A percentile compares a stretch with the other conserved stretches of the same genome.
phyloP scores from a whole-genome alignment of 2,888 invertebrate genomes.

The Eremobia ochroleuca region DNA sequence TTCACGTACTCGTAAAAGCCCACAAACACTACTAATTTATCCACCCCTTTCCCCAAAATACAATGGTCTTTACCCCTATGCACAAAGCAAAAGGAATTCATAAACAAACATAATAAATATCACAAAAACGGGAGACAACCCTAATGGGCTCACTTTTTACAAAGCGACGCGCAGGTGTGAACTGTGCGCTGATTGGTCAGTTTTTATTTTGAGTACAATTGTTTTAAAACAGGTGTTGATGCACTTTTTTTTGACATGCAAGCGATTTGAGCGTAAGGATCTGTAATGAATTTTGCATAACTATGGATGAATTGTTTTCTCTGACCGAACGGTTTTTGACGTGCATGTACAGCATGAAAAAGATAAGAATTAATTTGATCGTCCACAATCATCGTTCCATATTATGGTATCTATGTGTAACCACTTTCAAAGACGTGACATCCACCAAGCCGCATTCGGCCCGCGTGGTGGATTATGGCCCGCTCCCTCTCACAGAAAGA shows the following conservation, averaged over 20 bases:
- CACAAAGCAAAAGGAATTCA: constrained; percentile 24
- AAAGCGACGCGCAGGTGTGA: constrained; percentile 61
- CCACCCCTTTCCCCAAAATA: constrained; percentile 6
- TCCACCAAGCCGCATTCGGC: no score
- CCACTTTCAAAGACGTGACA: no score
- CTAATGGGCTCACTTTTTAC: constrained; percentile 54
- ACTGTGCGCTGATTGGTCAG: constrained; percentile 55
- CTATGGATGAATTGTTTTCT: no score
- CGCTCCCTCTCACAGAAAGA: no score
- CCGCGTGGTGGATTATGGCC: no score
- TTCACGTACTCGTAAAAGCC: background rate
- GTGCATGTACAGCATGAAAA: background rate
- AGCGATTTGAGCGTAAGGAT: background rate
- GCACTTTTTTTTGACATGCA: constrained; percentile 37
- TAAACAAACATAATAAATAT: constrained; percentile 36
- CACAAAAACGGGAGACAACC: constrained; percentile 48
- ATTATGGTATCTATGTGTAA: no score
- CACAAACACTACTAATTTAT: constrained; percentile 22
- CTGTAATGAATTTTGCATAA: background rate
- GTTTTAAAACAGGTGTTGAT: constrained; percentile 52
- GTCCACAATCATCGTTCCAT: background rate
- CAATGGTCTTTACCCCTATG: constrained; percentile 32
- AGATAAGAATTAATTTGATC: background rate
- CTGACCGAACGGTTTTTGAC: no score
- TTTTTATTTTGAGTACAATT: constrained; percentile 57